Evolutionary conservation across 1,140 invertebrate genomes (phyloP).

Genomic region (Spodoptera litura): DNA sequence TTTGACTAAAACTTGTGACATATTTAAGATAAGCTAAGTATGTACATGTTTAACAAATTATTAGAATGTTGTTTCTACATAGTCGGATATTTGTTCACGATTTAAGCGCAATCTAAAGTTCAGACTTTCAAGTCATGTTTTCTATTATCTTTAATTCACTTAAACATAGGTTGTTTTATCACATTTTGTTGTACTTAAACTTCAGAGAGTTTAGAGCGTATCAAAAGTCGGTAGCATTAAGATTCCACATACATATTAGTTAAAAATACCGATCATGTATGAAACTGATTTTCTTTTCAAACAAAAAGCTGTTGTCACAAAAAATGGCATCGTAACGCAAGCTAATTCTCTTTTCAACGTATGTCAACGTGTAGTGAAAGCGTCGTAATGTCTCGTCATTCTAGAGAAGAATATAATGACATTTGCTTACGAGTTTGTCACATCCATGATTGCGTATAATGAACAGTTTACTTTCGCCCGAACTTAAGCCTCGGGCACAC

Average conservation of each 20-base stretch:
- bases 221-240: too few species aligned
- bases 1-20: background rate
- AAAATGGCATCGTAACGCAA: background rate
- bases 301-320: background rate
- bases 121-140: constrained; percentile 14
- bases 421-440: constrained; percentile 39
- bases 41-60: constrained; percentile 12
- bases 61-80: constrained; percentile 2
- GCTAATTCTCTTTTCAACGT: background rate
- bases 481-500: constrained; percentile 5
- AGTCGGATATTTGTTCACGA: constrained; percentile 3
- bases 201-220: too few species aligned
- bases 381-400: constrained; percentile 21
- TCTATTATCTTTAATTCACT: constrained; percentile 2
- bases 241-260: too few species aligned
- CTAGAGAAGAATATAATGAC: constrained; percentile 30
- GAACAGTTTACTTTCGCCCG: constrained; percentile 16
- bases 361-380: constrained; percentile 29
- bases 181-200: too few species aligned
- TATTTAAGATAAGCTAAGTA: constrained; percentile 1
- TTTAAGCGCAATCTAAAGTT: constrained; percentile 11
- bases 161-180: too few species aligned
- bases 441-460: constrained; percentile 27
- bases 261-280: too few species aligned
- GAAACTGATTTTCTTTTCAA: too few species aligned